Conservation (phyloP, 2,113 vertebrate genomes). For the Hippocampus comes region DNA sequence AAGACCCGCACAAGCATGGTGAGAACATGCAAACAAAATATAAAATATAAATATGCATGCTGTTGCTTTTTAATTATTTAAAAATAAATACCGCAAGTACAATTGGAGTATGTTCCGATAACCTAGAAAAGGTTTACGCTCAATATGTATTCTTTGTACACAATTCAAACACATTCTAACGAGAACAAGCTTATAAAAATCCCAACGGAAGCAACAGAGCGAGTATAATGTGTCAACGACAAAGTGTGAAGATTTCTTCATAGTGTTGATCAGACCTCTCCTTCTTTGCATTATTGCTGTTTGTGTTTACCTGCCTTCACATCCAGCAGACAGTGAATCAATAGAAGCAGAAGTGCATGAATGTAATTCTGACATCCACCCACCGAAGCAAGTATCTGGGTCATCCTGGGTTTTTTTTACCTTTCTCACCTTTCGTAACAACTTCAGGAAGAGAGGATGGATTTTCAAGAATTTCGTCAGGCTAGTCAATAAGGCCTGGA, state of each 20-base stretch:
- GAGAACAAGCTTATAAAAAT: background rate
- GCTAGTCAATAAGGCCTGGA: background rate
- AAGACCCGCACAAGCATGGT: too few relatives aligned
- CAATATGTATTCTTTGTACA: background rate
- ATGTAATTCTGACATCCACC: background rate
- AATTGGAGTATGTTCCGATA: too few relatives aligned
- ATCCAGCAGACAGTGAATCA: background rate
- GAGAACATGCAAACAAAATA: background rate
- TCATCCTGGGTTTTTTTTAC: background rate
- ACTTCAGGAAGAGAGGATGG: background rate
- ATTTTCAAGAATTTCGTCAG: slow-evolving; percentile 6
- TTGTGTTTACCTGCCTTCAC: background rate
- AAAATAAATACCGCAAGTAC: too few relatives aligned
- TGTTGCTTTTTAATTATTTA: background rate
- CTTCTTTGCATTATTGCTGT: background rate
- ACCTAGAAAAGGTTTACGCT: background rate
- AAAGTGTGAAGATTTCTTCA: background rate
- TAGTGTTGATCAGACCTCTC: background rate
- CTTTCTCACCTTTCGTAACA: background rate
- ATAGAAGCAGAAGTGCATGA: background rate
- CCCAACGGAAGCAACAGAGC: background rate
- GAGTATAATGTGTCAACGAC: background rate
- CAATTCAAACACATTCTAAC: background rate
- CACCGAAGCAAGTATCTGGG: background rate
- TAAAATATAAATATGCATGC: background rate